Conservation (phyloP, 35 echinoderm and acorn worm genomes). For the Holothuria glaberrima region DNA sequence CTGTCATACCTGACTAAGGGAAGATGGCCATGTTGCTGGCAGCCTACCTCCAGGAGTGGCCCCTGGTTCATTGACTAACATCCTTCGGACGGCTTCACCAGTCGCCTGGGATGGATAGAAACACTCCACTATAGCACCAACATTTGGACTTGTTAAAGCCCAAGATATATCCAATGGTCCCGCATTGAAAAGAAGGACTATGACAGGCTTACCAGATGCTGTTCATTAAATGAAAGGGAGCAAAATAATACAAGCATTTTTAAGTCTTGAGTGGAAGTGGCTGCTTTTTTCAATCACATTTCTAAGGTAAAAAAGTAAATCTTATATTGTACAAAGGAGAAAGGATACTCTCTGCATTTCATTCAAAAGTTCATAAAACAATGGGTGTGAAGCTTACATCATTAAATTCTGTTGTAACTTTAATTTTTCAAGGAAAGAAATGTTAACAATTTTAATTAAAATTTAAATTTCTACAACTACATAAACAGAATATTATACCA, state of each 20-base stretch:
- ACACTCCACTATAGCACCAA: slow-evolving; percentile 89
- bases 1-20: slow-evolving; percentile 70
- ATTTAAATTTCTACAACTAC: not conserved
- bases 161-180: slow-evolving; percentile 89
- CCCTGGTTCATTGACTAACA: slow-evolving; percentile 69
- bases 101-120: slow-evolving; percentile 95
- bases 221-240: not conserved
- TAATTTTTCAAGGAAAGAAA: not conserved
- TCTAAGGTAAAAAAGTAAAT: not conserved
- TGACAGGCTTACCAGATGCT: slow-evolving; percentile 79
- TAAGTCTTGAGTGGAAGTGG: not conserved
- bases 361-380: not conserved
- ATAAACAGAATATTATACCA: not conserved
- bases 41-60: slow-evolving; percentile 86
- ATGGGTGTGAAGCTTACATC: not conserved
- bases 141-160: slow-evolving; percentile 58
- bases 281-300: not conserved
- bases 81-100: slow-evolving; percentile 67
- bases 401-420: not conserved
- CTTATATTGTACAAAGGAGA: no score
- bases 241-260: not conserved
- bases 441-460: not conserved
- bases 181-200: slow-evolving; percentile 92
- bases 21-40: slow-evolving; percentile 83
- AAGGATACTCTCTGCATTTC: not conserved